Conservation (phyloP, 2,113 vertebrate species). For the Lycaon pictus region DNA sequence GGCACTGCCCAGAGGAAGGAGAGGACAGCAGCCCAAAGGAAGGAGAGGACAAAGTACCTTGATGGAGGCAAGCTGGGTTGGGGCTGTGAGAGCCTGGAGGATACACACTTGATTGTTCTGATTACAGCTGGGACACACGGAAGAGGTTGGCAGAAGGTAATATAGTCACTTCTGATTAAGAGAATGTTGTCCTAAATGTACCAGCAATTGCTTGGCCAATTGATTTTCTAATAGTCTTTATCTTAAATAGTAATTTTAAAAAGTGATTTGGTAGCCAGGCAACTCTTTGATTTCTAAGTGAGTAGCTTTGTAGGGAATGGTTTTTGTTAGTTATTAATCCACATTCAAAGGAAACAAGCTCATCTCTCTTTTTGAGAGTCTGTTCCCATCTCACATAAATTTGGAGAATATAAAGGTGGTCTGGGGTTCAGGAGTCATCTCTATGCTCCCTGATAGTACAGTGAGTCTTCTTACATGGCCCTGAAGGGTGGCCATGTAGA, state of each 20-base stretch:
- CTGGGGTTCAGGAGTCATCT: no score
- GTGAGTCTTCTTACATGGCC: accelerated
- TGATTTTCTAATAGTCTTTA: neutral
- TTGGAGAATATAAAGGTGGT: neutral
- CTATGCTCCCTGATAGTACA: neutral
- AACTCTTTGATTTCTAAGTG: neutral
- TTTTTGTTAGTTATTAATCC: neutral
- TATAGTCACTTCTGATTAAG: neutral
- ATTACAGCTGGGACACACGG: neutral
- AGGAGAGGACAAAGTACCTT: neutral
- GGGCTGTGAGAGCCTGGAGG: neutral
- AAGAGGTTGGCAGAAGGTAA: neutral
- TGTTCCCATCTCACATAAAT: neutral
- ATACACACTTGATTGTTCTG: neutral
- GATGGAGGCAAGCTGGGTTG: neutral
- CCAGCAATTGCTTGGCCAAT: neutral
- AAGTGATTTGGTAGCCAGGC: neutral
- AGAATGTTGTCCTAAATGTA: neutral
- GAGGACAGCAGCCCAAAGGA: neutral
- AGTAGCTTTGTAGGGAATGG: neutral
- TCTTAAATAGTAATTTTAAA: neutral
- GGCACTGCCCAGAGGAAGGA: neutral
- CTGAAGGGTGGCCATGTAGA: neutral
- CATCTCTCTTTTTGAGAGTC: neutral
- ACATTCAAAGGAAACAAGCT: neutral